phyloP scores from a whole-genome alignment of 2,888 invertebrate species.

The Aquatica leii region DNA sequence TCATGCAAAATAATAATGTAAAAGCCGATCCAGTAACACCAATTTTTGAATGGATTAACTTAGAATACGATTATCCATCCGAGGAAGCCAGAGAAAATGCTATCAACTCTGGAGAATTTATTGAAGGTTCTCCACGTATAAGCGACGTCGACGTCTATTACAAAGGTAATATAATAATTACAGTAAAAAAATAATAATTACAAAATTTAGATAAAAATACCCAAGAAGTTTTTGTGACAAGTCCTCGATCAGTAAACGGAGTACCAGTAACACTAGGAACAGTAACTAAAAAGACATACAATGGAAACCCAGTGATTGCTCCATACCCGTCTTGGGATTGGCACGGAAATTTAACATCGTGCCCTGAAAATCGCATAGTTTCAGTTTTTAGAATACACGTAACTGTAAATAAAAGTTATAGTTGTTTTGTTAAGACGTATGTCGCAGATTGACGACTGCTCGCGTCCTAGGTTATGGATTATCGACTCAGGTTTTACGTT shows the following conservation, averaged over 20 bases:
- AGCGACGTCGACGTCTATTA: background rate
- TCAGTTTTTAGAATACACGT: background rate
- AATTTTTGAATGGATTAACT: background rate
- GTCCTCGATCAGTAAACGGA: background rate
- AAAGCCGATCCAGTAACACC: background rate
- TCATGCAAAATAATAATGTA: too few species aligned
- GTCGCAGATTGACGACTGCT: background rate
- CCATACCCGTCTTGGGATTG: background rate
- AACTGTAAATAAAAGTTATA: too few species aligned
- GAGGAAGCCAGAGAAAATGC: background rate
- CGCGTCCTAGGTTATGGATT: background rate
- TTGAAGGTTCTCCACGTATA: background rate
- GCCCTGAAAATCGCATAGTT: background rate
- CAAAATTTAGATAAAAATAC: background rate
- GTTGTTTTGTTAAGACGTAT: too few species aligned
- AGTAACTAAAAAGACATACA: background rate
- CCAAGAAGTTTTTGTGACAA: background rate
- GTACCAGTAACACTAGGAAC: background rate
- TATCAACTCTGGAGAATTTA: background rate
- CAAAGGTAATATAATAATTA: background rate
- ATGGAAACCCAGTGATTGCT: background rate
- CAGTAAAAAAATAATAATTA: too few species aligned
- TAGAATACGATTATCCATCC: conserved; percentile 2
- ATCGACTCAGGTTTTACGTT: background rate
- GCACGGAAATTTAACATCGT: background rate